A percentile compares a stretch with the other conserved stretches of the same genome.
phyloP scores from a whole-genome alignment of 2,888 invertebrate genomes.

The Drosophila gaucha region DNA sequence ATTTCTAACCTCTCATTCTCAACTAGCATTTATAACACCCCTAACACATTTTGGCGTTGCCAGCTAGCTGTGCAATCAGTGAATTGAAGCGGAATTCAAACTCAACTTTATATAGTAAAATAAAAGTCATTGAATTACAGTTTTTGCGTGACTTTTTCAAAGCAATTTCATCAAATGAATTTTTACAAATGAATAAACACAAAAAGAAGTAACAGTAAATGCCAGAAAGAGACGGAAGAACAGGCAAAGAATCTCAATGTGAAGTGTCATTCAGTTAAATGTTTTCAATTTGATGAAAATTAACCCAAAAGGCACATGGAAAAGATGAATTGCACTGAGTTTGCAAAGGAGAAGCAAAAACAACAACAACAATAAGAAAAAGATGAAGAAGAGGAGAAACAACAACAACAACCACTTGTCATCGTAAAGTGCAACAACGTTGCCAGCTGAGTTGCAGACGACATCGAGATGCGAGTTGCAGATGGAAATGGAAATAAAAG shows the following conservation, averaged over 20 bases:
- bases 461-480: conserved; percentile 28
- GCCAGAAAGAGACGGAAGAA: conserved; percentile 1
- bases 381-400: conserved; percentile 12
- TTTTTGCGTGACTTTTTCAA: conserved; percentile 7
- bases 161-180: conserved; percentile 3
- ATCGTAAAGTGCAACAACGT: conserved; percentile 53
- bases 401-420: conserved; percentile 64
- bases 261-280: conserved; percentile 77
- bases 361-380: conserved; percentile 29
- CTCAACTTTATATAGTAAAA: not conserved
- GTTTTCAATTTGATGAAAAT: conserved; percentile 76
- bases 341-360: conserved; percentile 25
- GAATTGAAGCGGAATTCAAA: not conserved
- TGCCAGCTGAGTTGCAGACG: conserved; percentile 25
- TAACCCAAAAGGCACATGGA: conserved; percentile 58
- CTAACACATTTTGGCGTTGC: not conserved
- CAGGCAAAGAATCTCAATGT: conserved; percentile 17
- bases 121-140: not conserved
- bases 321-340: not conserved
- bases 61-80: not conserved
- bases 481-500: conserved; percentile 23
- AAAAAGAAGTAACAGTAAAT: conserved; percentile 7
- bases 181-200: conserved; percentile 10
- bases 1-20: too few relatives aligned
- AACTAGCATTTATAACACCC: not conserved